Base-by-base conservation (phyloP, 2,797 vertebrate species). In the Columba guinea region DNA sequence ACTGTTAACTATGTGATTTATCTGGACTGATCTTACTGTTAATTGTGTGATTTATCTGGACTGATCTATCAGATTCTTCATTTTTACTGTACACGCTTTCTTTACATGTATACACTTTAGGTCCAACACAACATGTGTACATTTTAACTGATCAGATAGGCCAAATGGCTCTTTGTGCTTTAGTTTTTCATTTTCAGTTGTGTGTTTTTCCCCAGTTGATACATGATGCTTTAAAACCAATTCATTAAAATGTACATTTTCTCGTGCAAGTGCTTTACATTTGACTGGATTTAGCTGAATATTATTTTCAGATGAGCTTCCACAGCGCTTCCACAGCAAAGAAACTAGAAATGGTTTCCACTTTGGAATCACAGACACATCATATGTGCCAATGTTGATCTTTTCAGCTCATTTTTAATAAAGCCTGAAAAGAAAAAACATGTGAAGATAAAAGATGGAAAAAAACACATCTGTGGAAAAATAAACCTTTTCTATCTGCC, bases 331-430 rank as follows among this genome's bases (percentile, higher is more conserved):
- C 58, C 83, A 53, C 41, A 87, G 83, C 48, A 93, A 93, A 59
- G 39, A 79, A 82, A 46, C 30, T 55, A 64, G 53, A 90, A 92
- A 77, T 20, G 27, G 35, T 74, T 84, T 92, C 56, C 63, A 76
- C 48, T 64, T 68, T 67, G 68, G 53, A 74, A 92, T 89, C 63
- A 86, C 20, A 41, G 56, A 67, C 70, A 64, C 8, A 2, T 60
- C 84, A 71, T 7, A 1, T 77, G 67, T 84, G 80, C 84, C 88
- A 93, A 68, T 75, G 49, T 93, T 93, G 52, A 95, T 89, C 90
- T 93, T 89, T 95, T 84, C 91, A 92, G 89, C 53, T 63, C 63
- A 44, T 75, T 84, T 73, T 77, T 94, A 94, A 94, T 82, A 94
- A 89, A 89, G 60, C 44, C 53, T 88, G 44, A 87, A 93, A 86